Base-by-base conservation (phyloP, 2,797 vertebrate genomes). In the Neostethus bicornis region DNA sequence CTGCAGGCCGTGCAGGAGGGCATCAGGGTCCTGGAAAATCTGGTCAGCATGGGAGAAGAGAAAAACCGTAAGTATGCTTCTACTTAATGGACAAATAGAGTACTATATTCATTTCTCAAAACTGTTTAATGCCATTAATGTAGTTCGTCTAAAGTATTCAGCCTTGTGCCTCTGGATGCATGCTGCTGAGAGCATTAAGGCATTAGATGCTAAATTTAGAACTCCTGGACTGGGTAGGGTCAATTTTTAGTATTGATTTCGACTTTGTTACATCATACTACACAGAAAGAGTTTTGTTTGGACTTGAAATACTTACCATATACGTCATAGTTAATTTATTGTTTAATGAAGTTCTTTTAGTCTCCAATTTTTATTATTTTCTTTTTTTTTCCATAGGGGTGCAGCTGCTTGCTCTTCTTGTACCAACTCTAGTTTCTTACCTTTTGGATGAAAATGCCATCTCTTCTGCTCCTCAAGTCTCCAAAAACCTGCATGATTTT, bases 1-100 rank as follows among this genome's bases (percentile, higher is more conserved):
- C 94, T 99, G 68, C 87, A 96, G 79, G 96, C 95, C 39, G 91
- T 98, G 54, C 95, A 98, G 83, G 97, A 99, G 87, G 96, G 96
- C 77, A 93, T 98, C 84, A 92, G 93, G 89, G 96, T 98, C 59
- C 92, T 99, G 69, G 96, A 98, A 90, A 95, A 92, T 4, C 69
- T 99, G 71, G 96, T 99, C 62, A 86, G 93, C 75, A 95, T 99
- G 87, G 96, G 94, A 21, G 96, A 98, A 68, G 97, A 99, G 60
- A 94, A 95, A 62, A 96, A 97, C 77, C 92, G 97, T 99, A 89
- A 95, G 96, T 95, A 11, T 63, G 24, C 31, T 20, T 68, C 55
- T 21, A 26, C 31, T 35, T 70, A 56, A 74, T 68, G 50, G 46
- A 53, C 47, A 51, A 5, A 32, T 73, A 25, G 47, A 59, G 77